These are phyloP conservation scores for Eurosta solidaginis DNA, from an alignment of 1,140 invertebrate genomes.

Conservation along the genomic window DNA sequence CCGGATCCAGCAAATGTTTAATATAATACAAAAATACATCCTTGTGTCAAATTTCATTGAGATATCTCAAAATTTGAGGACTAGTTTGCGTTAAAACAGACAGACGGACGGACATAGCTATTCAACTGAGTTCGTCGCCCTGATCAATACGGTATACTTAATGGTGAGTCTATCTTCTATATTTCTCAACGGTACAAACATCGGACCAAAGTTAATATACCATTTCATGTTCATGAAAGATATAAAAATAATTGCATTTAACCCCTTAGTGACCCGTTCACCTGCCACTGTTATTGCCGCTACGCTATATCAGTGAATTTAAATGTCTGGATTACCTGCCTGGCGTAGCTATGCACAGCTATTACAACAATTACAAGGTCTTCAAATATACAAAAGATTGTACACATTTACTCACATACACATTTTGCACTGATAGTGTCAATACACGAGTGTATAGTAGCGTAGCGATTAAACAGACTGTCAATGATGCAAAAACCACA, in stretches of 20 bases:
- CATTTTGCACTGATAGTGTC: background rate
- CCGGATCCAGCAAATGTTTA: too few species aligned
- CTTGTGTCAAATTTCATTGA: too few species aligned
- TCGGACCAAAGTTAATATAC: too few species aligned
- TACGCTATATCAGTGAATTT: background rate
- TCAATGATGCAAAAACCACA: conserved; percentile 18
- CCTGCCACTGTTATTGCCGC: background rate
- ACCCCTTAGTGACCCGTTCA: conserved; percentile 4
- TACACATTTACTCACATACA: background rate
- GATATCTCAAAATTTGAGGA: too few species aligned
- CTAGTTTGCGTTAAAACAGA: too few species aligned
- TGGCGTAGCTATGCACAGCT: conserved; percentile 1
- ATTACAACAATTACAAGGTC: conserved; percentile 21
- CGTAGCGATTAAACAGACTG: conserved; percentile 3
- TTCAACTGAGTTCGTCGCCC: too few species aligned
- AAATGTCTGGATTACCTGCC: conserved; percentile 23
- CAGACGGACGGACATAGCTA: too few species aligned
- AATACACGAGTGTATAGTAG: background rate
- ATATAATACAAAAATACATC: too few species aligned
- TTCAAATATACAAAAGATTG: background rate
- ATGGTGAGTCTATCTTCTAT: too few species aligned
- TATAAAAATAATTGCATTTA: conserved; percentile 32
- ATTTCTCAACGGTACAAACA: too few species aligned
- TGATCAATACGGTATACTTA: too few species aligned
- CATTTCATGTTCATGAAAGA: too few species aligned